Base-by-base conservation (phyloP, 2,888 invertebrate species). In the Lasioglossum leucozonium region DNA sequence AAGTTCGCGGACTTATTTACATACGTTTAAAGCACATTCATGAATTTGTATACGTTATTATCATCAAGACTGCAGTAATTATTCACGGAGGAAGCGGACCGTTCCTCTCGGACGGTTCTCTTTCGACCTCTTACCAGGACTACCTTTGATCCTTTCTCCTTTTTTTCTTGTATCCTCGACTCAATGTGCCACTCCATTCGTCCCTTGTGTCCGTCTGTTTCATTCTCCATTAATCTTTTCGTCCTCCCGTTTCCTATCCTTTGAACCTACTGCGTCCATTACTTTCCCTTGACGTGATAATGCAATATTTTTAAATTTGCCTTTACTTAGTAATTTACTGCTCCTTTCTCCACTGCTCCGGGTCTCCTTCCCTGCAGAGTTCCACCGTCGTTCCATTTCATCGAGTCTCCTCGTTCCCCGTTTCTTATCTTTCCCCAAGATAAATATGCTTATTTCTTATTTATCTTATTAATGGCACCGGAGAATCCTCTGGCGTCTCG, bases 181-280 rank as follows among this genome's bases (percentile, higher is more conserved):
- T 30, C 30, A 40, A 82, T 72, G 62, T 34, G 71, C 69, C 69
- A 74, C 62, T 85, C 71, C 79, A 51, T 47, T 75, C 51, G 42
- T 69, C 34, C 44, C 55, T 37, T 34, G 74, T 47, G 72, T 51
- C 72, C 62, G 51, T 73, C 67, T 71, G 67, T 84, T 82, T 77
- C 83, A 72, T 84, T 84, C 55, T 22, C 72, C 77, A 84, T 84
- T 84, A 84, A 84, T 77, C 83, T 77, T 77, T 58, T 69, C 67
- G 67, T 77, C 42, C 67, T 72, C 65, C 72, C 55, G 58, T 58
- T 77, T 82, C 42, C 72, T 55, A 55, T 71, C 40, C 82, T 75
- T 82, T 74, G 42, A 74, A 74, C 51, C 34, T 18, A n/a, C 77
- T 73, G 44, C 55, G 72, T 77, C 77, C 65, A 84, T 84, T 84